Percentiles rank a stretch among this genome's conserved stretches.
Evolutionary conservation across 2,113 vertebrate species (phyloP).

Genomic region (Danionella cerebrum): DNA sequence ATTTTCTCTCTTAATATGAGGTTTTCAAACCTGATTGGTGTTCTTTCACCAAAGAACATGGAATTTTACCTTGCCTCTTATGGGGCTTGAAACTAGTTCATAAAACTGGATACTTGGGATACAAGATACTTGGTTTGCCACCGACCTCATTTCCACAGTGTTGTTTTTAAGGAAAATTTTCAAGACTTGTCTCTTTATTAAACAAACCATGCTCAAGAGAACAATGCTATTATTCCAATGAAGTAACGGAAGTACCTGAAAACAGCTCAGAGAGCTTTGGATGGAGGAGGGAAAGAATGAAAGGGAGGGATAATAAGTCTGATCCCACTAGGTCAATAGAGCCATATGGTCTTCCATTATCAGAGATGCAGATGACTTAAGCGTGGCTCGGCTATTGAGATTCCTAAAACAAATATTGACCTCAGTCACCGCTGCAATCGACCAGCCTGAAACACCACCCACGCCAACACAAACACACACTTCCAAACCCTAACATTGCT

Average conservation of each 20-base stretch:
- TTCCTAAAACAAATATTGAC: conserved; percentile 79
- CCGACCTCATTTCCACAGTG: too few relatives aligned
- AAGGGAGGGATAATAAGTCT: conserved; percentile 47
- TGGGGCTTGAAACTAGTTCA: too few relatives aligned
- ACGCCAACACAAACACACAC: too few relatives aligned
- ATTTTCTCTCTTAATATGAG: too few relatives aligned
- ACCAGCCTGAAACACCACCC: conserved; percentile 37
- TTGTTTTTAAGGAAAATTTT: too few relatives aligned
- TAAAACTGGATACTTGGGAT: too few relatives aligned
- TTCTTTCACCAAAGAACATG: too few relatives aligned
- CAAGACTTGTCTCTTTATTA: too few relatives aligned
- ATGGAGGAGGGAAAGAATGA: conserved; percentile 16
- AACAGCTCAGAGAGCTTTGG: conserved; percentile 8
- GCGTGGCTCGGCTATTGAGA: conserved; percentile 71
- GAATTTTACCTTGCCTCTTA: too few relatives aligned
- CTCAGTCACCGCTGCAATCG: conserved; percentile 57
- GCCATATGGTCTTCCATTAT: conserved; percentile 77
- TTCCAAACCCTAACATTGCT: conserved; percentile 31
- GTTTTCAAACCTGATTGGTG: too few relatives aligned
- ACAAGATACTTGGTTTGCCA: too few relatives aligned
- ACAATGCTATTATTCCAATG: not conserved
- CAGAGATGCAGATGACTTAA: conserved; percentile 73
- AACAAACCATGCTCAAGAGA: too few relatives aligned
- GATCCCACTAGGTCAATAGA: conserved; percentile 69
- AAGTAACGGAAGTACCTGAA: not conserved